phyloP scores from a whole-genome alignment of 2,113 vertebrate species.

The Desmodus rotundus region DNA sequence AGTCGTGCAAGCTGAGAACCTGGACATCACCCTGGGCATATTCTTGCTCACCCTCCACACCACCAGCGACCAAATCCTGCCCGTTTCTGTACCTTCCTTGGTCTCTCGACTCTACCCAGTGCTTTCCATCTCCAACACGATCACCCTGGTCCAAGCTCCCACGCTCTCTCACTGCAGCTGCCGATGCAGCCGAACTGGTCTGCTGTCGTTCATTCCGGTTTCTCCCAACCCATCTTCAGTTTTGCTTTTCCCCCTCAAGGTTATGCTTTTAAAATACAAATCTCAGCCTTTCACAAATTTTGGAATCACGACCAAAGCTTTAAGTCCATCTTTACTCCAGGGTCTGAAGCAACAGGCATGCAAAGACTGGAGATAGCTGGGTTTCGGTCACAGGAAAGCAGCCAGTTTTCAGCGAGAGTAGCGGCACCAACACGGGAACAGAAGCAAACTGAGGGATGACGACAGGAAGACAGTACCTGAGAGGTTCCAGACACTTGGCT shows the following conservation, averaged over 20 bases:
- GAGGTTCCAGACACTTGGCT: background rate
- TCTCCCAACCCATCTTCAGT: background rate
- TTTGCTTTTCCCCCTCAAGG: background rate
- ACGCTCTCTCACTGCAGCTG: background rate
- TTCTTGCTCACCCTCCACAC: background rate
- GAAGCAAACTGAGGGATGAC: background rate
- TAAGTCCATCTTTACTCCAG: background rate
- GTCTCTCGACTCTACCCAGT: too few species aligned
- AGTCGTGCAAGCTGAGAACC: background rate
- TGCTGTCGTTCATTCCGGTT: background rate
- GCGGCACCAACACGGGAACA: background rate
- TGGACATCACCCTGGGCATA: background rate
- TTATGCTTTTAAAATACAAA: constrained; percentile 1
- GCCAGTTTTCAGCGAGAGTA: background rate
- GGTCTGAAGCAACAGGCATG: background rate
- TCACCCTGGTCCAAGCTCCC: too few species aligned
- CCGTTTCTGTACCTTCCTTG: background rate
- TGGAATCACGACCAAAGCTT: background rate
- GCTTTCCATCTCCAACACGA: background rate
- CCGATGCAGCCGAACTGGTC: background rate
- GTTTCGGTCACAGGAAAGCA: background rate
- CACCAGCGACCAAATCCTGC: background rate
- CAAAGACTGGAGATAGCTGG: background rate
- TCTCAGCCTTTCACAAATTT: background rate
- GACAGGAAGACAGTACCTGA: background rate